A percentile compares a stretch with the other conserved stretches of the same genome.
Conservation (phyloP, 2,113 vertebrate genomes). For the Cathartes aura region DNA sequence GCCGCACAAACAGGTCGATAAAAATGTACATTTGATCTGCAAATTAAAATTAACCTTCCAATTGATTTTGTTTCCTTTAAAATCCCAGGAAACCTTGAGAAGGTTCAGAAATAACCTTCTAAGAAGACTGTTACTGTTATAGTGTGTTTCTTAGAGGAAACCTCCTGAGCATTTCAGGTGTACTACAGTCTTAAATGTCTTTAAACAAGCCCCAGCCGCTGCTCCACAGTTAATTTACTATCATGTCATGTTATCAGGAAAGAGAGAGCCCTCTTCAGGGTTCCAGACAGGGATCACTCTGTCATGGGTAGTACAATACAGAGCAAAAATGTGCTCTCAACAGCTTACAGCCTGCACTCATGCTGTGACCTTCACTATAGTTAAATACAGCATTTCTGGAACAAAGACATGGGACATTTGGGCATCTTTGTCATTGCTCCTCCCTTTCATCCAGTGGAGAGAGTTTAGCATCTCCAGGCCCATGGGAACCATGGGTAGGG, state of each 20-base stretch:
- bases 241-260: fast-evolving
- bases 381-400: neutral
- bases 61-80: conserved; percentile 2
- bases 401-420: neutral
- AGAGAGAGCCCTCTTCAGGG: neutral
- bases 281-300: neutral
- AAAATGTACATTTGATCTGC: neutral
- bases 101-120: neutral
- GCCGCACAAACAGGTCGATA: neutral
- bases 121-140: neutral
- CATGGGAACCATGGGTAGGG: fast-evolving
- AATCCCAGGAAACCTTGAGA: neutral
- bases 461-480: neutral
- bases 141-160: neutral
- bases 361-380: neutral
- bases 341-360: neutral
- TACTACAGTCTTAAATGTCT: neutral
- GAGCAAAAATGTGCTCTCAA: neutral
- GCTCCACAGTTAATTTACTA: neutral
- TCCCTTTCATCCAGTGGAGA: neutral
- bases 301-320: neutral
- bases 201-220: neutral
- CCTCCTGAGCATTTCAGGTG: neutral
- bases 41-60: conserved; percentile 19
- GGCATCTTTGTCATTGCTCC: neutral